phyloP scores from a whole-genome alignment of 2,888 invertebrate species.

The Plemyria rubiginata region DNA sequence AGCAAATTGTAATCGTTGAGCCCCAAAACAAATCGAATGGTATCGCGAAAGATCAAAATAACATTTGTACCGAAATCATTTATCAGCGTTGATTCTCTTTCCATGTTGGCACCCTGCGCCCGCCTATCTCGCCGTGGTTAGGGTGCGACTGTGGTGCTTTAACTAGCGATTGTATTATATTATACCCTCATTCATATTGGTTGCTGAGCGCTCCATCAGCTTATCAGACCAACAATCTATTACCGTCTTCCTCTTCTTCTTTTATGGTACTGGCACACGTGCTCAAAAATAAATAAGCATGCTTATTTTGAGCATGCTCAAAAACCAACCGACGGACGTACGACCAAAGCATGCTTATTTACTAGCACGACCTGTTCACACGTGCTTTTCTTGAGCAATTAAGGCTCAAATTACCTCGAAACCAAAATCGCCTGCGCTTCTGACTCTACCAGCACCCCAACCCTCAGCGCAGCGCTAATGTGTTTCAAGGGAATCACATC shows the following conservation, averaged over 20 bases:
- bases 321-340: too few species aligned
- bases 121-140: conserved; percentile 49
- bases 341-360: too few species aligned
- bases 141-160: conserved; percentile 6
- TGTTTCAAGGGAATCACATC: conserved; percentile 76
- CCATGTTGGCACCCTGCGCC: conserved; percentile 70
- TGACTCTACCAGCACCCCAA: conserved; percentile 32
- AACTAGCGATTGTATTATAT: conserved; percentile 29
- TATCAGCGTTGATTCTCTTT: conserved; percentile 79
- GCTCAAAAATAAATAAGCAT: too few species aligned
- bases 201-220: too few species aligned
- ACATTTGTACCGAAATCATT: conserved; percentile 82
- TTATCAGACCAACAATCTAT: too few species aligned
- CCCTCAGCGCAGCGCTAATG: conserved; percentile 64
- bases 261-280: too few species aligned
- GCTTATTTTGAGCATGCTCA: too few species aligned
- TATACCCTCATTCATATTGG: too few species aligned
- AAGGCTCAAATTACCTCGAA: too few species aligned
- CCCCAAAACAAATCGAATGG: conserved; percentile 72
- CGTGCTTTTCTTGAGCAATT: too few species aligned
- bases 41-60: conserved; percentile 79
- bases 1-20: conserved; percentile 65
- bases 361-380: too few species aligned
- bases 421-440: conserved; percentile 52
- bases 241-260: too few species aligned